These are phyloP conservation scores for Tachina lurida DNA, from an alignment of 2,888 invertebrate species.

Conservation along the genomic window DNA sequence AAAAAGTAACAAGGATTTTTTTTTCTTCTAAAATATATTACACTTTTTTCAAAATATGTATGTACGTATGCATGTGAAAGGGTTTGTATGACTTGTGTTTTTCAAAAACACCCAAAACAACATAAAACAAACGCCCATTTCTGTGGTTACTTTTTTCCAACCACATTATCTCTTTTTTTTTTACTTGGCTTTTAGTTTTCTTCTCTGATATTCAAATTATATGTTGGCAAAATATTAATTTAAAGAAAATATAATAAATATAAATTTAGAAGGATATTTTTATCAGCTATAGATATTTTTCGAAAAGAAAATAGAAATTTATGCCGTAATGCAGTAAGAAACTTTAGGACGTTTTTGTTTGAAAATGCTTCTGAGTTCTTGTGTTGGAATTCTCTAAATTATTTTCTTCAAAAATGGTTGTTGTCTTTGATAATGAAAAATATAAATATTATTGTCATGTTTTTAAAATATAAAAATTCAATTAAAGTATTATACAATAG, in stretches of 20 bases:
- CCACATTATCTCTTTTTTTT: slow-evolving; percentile 43
- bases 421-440: too few relatives aligned
- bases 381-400: too few relatives aligned
- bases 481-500: too few relatives aligned
- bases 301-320: too few relatives aligned
- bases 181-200: slow-evolving; percentile 1
- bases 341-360: too few relatives aligned
- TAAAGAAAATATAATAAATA: neutral
- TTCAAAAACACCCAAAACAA: slow-evolving; percentile 52
- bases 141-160: slow-evolving; percentile 54
- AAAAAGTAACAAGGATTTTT: neutral
- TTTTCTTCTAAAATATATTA: slow-evolving; percentile 20
- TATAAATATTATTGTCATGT: too few relatives aligned
- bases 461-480: too few relatives aligned
- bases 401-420: too few relatives aligned
- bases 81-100: slow-evolving; percentile 66
- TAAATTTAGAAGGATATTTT: too few relatives aligned
- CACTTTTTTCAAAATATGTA: neutral
- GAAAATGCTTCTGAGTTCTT: too few relatives aligned
- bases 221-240: slow-evolving; percentile 29
- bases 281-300: too few relatives aligned
- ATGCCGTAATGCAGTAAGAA: too few relatives aligned
- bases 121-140: slow-evolving; percentile 65
- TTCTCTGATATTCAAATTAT: slow-evolving; percentile 9
- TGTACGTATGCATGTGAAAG: neutral